Percentiles rank a stretch among this genome's conserved stretches.
Conservation (phyloP, 1,140 invertebrate species). For the Teleogryllus occipitalis region DNA sequence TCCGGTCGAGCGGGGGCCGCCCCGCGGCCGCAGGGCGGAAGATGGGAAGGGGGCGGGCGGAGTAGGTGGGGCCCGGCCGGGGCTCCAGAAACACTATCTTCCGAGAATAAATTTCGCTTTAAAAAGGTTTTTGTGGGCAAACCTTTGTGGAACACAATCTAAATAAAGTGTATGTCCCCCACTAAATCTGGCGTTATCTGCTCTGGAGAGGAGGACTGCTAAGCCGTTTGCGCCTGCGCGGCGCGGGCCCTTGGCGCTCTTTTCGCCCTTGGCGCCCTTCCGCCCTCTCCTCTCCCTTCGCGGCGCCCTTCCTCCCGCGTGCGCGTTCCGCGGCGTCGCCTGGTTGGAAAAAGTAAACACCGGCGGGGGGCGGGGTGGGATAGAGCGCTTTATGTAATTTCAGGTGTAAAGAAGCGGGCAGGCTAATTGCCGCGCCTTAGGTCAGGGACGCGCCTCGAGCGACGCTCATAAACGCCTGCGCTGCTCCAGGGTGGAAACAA, state of each 20-base stretch:
- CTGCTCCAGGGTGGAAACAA: too few relatives aligned
- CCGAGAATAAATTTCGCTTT: neutral
- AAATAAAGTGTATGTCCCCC: neutral
- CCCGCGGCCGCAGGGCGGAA: too few relatives aligned
- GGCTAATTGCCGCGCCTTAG: too few relatives aligned
- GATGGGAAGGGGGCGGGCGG: too few relatives aligned
- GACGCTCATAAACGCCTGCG: too few relatives aligned
- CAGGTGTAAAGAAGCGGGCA: too few relatives aligned
- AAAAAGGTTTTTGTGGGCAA: neutral
- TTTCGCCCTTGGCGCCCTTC: neutral
- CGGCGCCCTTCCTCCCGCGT: neutral
- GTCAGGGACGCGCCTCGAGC: too few relatives aligned
- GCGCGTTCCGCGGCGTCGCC: too few relatives aligned
- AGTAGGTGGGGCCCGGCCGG: too few relatives aligned
- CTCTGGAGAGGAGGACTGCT: neutral
- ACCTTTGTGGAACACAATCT: neutral
- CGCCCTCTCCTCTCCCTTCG: neutral
- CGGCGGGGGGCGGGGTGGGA: too few relatives aligned
- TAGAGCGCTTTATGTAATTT: too few relatives aligned
- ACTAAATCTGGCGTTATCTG: constrained; percentile 1
- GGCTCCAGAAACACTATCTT: neutral
- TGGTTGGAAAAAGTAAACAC: neutral
- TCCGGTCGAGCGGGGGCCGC: too few relatives aligned
- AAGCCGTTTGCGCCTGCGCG: neutral
- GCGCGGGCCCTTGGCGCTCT: neutral